phyloP scores from a whole-genome alignment of 2,888 invertebrate genomes.

The Autographa pulchrina region DNA sequence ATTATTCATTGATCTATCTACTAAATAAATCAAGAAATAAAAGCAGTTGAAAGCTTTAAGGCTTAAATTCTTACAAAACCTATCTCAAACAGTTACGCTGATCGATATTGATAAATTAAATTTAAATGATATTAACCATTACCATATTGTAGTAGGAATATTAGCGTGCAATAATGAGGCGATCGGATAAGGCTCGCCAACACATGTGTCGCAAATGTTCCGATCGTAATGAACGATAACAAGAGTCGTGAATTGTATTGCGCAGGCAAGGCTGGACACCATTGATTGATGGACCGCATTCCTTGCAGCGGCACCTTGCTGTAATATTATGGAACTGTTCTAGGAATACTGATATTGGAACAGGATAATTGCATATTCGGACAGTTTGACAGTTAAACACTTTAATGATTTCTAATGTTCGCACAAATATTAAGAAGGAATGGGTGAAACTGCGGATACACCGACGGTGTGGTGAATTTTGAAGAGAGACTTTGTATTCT shows the following conservation, averaged over 20 bases:
- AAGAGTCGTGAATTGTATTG: slow-evolving; percentile 41
- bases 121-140: slow-evolving; percentile 42
- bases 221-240: slow-evolving; percentile 49
- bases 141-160: slow-evolving; percentile 36
- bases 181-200: slow-evolving; percentile 55
- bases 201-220: slow-evolving; percentile 54
- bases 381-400: not conserved
- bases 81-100: slow-evolving; percentile 4
- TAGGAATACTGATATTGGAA: slow-evolving; percentile 6
- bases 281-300: slow-evolving; percentile 49
- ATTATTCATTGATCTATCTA: too few relatives aligned
- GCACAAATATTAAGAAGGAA: too few relatives aligned
- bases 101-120: slow-evolving; percentile 33
- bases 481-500: too few relatives aligned
- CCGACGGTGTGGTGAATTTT: too few relatives aligned
- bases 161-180: slow-evolving; percentile 48
- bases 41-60: slow-evolving; percentile 1
- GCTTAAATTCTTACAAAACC: not conserved
- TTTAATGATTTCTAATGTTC: too few relatives aligned
- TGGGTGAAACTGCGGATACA: too few relatives aligned
- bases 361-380: not conserved
- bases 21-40: not conserved
- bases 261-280: slow-evolving; percentile 31
- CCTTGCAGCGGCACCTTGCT: slow-evolving; percentile 28
- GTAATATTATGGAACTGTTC: not conserved